A percentile compares a stretch with the other conserved stretches of the same genome.
These are phyloP conservation scores for Vulpes ferrilata DNA, from an alignment of 2,113 vertebrate genomes.

Conservation along the genomic window DNA sequence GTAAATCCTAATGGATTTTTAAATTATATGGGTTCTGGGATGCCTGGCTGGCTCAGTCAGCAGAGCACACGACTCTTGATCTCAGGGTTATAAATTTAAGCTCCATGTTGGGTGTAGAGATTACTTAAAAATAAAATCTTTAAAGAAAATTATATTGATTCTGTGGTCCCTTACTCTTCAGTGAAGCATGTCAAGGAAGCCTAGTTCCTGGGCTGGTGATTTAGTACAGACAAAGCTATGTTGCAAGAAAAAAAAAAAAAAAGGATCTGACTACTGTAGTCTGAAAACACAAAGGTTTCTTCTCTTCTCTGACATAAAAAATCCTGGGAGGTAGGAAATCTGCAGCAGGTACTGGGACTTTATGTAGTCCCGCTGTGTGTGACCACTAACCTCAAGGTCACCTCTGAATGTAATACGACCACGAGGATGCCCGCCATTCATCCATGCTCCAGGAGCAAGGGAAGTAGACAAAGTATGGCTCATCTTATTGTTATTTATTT, in stretches of 20 bases:
- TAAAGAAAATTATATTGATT: not conserved
- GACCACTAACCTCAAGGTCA: not conserved
- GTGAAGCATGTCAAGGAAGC: not conserved
- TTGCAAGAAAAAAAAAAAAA: not conserved
- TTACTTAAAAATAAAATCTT: not conserved
- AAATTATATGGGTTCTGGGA: not conserved
- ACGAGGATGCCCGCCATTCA: not conserved
- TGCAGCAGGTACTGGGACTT: not conserved
- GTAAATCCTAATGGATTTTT: not conserved
- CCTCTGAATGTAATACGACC: not conserved
- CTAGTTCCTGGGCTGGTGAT: not conserved
- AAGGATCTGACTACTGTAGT: not conserved
- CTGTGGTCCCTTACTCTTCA: not conserved
- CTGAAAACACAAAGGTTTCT: constrained; percentile 1
- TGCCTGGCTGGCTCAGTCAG: not conserved
- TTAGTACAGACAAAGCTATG: not conserved
- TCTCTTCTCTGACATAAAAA: not conserved
- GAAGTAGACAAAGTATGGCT: not conserved
- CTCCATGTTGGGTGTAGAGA: not conserved
- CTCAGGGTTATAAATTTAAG: not conserved
- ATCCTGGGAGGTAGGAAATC: not conserved
- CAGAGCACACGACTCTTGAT: not conserved
- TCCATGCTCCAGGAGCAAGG: constrained; percentile 12
- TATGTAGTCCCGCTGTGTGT: not conserved
- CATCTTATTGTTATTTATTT: not conserved